Conservation (phyloP, 1,140 invertebrate genomes). For the Trichonephila clavipes region DNA sequence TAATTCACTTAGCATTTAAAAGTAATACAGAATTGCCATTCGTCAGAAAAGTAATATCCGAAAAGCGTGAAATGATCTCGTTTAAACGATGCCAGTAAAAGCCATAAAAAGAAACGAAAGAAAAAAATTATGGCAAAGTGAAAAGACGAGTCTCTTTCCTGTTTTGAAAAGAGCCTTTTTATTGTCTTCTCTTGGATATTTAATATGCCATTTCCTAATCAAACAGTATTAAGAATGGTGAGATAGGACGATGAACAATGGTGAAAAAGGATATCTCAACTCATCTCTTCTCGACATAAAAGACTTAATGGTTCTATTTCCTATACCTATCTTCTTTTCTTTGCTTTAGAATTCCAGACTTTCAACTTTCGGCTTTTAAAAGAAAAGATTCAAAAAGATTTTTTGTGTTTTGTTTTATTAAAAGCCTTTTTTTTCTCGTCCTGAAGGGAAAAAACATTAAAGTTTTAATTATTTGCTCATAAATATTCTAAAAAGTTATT, state of each 20-base stretch:
- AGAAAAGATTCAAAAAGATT: not conserved
- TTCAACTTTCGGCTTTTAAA: not conserved
- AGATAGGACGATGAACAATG: constrained; percentile 3
- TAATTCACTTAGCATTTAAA: not conserved
- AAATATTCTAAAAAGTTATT: no score
- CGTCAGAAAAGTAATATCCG: not conserved
- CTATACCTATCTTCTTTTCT: not conserved
- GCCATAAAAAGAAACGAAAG: not conserved
- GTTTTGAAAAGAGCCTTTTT: not conserved
- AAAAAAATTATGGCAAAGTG: not conserved
- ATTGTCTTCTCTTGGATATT: constrained; percentile 4
- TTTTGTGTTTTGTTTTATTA: not conserved
- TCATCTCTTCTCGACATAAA: not conserved
- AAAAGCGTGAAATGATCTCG: not conserved
- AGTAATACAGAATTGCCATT: constrained; percentile 15
- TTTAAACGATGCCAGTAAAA: not conserved
- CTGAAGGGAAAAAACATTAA: no score
- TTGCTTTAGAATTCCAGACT: not conserved
- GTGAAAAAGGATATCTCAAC: constrained; percentile 7
- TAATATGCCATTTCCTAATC: constrained; percentile 55
- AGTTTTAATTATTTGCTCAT: no score
- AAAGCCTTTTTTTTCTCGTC: not conserved
- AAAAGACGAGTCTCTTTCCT: constrained; percentile 7
- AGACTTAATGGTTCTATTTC: not conserved
- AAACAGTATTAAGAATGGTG: constrained; percentile 40